phyloP scores from a whole-genome alignment of 2,113 vertebrate species.

The Chionomys nivalis region DNA sequence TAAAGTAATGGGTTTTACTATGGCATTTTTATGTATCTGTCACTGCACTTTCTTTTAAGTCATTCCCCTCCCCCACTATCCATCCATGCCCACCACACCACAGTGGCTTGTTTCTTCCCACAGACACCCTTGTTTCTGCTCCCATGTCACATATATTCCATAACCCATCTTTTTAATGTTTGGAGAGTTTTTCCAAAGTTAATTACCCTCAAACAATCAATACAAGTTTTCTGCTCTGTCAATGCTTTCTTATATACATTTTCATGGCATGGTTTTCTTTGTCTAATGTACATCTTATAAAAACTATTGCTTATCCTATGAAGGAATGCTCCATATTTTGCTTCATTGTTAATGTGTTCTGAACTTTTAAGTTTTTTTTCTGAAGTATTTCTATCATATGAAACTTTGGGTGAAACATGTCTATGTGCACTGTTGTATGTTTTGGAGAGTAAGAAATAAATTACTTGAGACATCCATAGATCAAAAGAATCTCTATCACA shows the following conservation, averaged over 20 bases:
- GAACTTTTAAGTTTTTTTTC: background rate
- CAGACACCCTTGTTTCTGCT: background rate
- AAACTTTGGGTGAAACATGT: background rate
- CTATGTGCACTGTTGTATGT: background rate
- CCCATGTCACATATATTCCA: background rate
- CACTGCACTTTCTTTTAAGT: background rate
- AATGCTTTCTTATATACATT: background rate
- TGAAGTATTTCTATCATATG: background rate
- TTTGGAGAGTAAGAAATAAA: background rate
- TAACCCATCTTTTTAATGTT: background rate
- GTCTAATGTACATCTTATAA: background rate
- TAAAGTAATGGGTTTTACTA: background rate
- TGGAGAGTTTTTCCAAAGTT: background rate
- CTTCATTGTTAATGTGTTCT: background rate
- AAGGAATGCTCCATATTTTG: background rate
- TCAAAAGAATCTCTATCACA: background rate
- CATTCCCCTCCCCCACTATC: background rate
- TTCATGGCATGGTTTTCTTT: background rate
- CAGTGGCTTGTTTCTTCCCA: background rate
- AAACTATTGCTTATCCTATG: background rate
- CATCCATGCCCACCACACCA: too few relatives aligned
- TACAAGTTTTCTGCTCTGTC: background rate
- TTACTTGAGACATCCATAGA: background rate
- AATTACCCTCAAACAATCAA: constrained; percentile 7
- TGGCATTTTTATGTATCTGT: background rate